phyloP scores from a whole-genome alignment of 2,113 vertebrate genomes.

The Petroica traversi region DNA sequence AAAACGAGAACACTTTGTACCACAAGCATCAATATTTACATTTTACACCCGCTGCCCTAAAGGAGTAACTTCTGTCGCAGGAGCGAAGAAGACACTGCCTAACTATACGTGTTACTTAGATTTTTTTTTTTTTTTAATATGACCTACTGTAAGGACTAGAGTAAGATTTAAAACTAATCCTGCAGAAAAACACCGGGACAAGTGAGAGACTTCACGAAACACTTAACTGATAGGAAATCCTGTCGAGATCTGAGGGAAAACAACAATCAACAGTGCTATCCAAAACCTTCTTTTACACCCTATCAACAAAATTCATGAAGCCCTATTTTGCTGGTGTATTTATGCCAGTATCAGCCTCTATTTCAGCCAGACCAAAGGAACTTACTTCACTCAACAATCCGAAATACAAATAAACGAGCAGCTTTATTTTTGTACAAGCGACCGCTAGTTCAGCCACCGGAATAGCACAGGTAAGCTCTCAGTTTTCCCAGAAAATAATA shows the following conservation, averaged over 20 bases:
- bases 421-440: neutral
- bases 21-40: fast-evolving
- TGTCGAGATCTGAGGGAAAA: neutral
- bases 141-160: fast-evolving
- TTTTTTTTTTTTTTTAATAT: too few relatives aligned
- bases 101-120: fast-evolving
- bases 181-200: neutral
- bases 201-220: neutral
- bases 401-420: fast-evolving
- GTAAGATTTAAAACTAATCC: neutral
- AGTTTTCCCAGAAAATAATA: neutral
- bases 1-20: neutral
- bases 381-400: neutral
- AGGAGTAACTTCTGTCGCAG: neutral
- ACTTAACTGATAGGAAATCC: neutral
- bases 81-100: neutral
- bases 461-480: fast-evolving
- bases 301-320: neutral
- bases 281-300: neutral
- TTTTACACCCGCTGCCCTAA: neutral
- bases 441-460: neutral
- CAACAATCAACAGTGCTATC: neutral
- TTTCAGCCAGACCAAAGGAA: neutral
- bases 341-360: neutral
- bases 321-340: neutral